These are phyloP conservation scores for Eumerus sabulonum DNA, from an alignment of 2,888 invertebrate genomes.

Conservation along the genomic window DNA sequence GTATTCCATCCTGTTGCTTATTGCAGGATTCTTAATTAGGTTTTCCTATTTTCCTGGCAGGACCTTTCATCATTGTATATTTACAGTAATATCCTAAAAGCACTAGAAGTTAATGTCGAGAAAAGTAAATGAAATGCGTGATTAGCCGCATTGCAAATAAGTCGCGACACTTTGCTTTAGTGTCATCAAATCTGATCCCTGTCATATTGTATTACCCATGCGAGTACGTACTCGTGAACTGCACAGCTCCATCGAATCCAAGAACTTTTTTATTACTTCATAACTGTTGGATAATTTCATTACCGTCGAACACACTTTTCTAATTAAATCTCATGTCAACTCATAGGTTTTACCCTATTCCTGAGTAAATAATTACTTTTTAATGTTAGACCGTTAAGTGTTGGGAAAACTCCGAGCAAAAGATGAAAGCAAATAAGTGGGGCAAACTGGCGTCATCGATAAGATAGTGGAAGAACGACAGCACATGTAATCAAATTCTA, in stretches of 20 bases:
- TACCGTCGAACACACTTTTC: slow-evolving; percentile 50
- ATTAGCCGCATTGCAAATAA: no score
- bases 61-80: no score
- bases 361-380: slow-evolving; percentile 55
- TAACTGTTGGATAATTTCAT: slow-evolving; percentile 70
- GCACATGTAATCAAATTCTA: slow-evolving; percentile 14
- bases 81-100: no score
- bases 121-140: no score
- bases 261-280: slow-evolving; percentile 68
- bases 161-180: no score
- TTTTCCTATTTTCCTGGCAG: no score
- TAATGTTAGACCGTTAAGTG: slow-evolving; percentile 46
- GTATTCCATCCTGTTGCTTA: no score
- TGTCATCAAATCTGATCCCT: no score
- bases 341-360: slow-evolving; percentile 28
- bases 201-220: no score
- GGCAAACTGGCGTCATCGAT: slow-evolving; percentile 30
- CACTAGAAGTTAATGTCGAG: no score
- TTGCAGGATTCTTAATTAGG: no score
- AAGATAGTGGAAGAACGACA: slow-evolving; percentile 23
- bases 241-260: slow-evolving; percentile 37
- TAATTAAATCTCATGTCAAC: slow-evolving; percentile 60
- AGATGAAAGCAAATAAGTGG: slow-evolving; percentile 31
- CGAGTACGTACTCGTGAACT: background rate
- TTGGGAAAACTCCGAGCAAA: slow-evolving; percentile 33